phyloP scores from a whole-genome alignment of 1,140 invertebrate species.

The Psilanteris sp. region DNA sequence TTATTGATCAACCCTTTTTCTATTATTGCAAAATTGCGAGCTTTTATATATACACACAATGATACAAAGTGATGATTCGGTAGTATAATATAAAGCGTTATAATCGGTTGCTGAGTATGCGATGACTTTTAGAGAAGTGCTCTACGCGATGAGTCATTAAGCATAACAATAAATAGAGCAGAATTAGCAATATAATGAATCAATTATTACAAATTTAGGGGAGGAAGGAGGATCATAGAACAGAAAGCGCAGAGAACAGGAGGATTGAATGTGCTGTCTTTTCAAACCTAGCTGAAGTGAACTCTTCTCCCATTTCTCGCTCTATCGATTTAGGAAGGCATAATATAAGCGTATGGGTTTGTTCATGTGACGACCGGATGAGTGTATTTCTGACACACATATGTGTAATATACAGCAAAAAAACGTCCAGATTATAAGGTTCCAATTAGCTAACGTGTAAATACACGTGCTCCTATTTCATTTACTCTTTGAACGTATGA shows the following conservation, averaged over 20 bases:
- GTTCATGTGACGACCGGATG: constrained; percentile 35
- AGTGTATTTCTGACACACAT: constrained; percentile 28
- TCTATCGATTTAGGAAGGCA: constrained; percentile 46
- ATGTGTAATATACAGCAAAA: constrained; percentile 7
- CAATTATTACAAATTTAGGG: constrained; percentile 10
- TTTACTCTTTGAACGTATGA: constrained; percentile 8
- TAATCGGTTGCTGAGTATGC: constrained; percentile 19
- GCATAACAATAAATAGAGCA: constrained; percentile 5
- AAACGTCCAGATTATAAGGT: constrained; percentile 17
- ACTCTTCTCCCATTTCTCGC: constrained; percentile 31
- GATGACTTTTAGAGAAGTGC: background rate
- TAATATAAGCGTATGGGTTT: constrained; percentile 38
- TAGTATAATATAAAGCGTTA: background rate
- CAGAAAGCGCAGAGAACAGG: background rate
- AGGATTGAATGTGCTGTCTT: constrained; percentile 24
- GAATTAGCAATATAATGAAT: constrained; percentile 26
- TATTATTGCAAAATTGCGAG: too few species aligned
- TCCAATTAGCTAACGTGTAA: constrained; percentile 37
- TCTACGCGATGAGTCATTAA: constrained; percentile 13
- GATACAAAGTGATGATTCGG: constrained; percentile 12
- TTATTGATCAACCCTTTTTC: too few species aligned
- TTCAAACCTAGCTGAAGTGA: constrained; percentile 27
- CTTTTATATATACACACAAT: too few species aligned
- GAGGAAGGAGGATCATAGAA: background rate
- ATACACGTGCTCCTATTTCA: constrained; percentile 22